These are phyloP conservation scores for Ariopsis seemanni DNA, from an alignment of 2,113 vertebrate species.

Conservation along the genomic window DNA sequence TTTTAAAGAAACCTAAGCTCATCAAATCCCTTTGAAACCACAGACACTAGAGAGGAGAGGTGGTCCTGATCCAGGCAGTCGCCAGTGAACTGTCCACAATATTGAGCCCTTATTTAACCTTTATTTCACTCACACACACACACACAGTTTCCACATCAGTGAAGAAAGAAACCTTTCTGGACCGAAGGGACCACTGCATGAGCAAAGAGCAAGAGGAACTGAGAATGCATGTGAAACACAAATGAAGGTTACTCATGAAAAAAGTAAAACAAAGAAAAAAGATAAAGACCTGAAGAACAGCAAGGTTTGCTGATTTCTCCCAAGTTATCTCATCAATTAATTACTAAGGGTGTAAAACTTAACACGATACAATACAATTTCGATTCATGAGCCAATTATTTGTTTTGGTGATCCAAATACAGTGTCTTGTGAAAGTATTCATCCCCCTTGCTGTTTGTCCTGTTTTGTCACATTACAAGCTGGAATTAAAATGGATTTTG, in stretches of 20 bases:
- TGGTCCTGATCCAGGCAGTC: slow-evolving; percentile 41
- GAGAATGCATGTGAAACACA: slow-evolving; percentile 9
- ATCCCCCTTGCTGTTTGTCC: no score
- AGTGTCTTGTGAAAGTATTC: no score
- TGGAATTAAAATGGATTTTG: no score
- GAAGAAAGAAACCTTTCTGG: slow-evolving; percentile 45
- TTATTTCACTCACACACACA: not conserved
- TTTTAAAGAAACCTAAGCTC: slow-evolving; percentile 49
- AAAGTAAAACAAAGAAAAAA: not conserved
- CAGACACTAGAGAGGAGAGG: slow-evolving; percentile 36
- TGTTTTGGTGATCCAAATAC: not conserved
- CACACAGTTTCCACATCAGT: slow-evolving; percentile 42
- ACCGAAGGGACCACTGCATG: slow-evolving; percentile 13
- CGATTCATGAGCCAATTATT: not conserved
- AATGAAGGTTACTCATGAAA: not conserved
- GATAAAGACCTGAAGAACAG: not conserved
- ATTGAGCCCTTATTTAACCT: slow-evolving; percentile 24
- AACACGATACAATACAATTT: not conserved
- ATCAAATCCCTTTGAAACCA: slow-evolving; percentile 50
- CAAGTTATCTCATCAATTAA: not conserved
- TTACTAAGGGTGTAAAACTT: not conserved
- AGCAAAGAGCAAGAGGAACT: slow-evolving; percentile 5
- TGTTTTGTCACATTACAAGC: no score
- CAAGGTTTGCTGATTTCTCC: not conserved
- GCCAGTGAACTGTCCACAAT: slow-evolving; percentile 24